Conservation (phyloP, 2,888 invertebrate species). For the Elysia crispata region DNA sequence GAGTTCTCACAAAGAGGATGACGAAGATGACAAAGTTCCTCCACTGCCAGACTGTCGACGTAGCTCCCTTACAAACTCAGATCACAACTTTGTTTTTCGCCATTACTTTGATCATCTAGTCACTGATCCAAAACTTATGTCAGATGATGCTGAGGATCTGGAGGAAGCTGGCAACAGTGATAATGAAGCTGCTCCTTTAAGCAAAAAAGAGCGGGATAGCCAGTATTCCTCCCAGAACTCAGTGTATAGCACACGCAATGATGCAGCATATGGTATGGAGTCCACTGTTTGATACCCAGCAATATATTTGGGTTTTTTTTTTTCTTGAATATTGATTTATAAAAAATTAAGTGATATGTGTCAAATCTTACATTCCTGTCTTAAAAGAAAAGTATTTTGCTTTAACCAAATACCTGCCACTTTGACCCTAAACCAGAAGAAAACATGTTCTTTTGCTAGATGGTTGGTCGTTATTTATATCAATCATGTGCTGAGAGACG, state of each 20-base stretch:
- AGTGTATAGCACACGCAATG: conserved; percentile 52
- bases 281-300: conserved; percentile 53
- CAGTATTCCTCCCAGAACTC: conserved; percentile 55
- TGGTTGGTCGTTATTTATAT: too few relatives aligned
- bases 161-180: background rate
- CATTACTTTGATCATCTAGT: conserved; percentile 69
- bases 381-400: too few relatives aligned
- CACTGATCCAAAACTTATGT: conserved; percentile 57
- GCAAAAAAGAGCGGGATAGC: conserved; percentile 53
- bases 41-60: conserved; percentile 60
- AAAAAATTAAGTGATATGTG: background rate
- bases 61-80: conserved; percentile 67
- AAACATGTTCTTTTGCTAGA: too few relatives aligned
- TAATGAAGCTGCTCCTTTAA: conserved; percentile 49
- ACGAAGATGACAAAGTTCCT: conserved; percentile 58
- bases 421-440: too few relatives aligned
- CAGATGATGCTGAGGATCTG: conserved; percentile 35
- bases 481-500: too few relatives aligned
- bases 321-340: background rate
- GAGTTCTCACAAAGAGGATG: conserved; percentile 54
- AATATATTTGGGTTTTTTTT: background rate
- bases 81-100: conserved; percentile 69
- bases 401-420: too few relatives aligned
- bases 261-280: conserved; percentile 53
- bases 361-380: background rate